These are phyloP conservation scores for Tokudaia muenninki DNA, from an alignment of 2,797 vertebrate genomes.

Conservation along the genomic window DNA sequence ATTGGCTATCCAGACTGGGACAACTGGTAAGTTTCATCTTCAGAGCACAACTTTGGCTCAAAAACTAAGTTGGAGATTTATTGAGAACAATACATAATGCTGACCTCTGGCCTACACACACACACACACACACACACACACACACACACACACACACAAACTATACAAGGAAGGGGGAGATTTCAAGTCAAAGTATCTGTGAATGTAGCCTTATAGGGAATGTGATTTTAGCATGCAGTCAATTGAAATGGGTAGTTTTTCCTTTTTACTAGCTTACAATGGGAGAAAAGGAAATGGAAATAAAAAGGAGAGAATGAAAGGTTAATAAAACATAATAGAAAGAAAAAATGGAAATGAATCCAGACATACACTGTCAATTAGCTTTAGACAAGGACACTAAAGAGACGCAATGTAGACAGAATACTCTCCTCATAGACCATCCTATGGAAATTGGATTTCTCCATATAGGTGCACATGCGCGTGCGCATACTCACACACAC, in stretches of 20 bases:
- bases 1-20: neutral
- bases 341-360: neutral
- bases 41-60: neutral
- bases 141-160: neutral
- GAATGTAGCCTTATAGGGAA: neutral
- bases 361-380: neutral
- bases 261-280: neutral
- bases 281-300: too few species aligned
- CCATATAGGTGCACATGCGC: neutral
- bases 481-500: neutral
- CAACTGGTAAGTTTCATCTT: neutral
- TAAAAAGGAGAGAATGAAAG: neutral
- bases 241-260: neutral
- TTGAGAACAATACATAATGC: neutral
- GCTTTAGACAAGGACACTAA: neutral
- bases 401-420: neutral
- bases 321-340: neutral
- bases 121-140: neutral
- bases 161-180: neutral
- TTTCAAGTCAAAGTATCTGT: neutral
- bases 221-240: neutral
- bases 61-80: neutral
- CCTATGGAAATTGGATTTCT: neutral
- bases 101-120: neutral
- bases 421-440: neutral